Evolutionary conservation across 2,888 invertebrate genomes (phyloP).

Genomic region (Mythimna albipuncta): DNA sequence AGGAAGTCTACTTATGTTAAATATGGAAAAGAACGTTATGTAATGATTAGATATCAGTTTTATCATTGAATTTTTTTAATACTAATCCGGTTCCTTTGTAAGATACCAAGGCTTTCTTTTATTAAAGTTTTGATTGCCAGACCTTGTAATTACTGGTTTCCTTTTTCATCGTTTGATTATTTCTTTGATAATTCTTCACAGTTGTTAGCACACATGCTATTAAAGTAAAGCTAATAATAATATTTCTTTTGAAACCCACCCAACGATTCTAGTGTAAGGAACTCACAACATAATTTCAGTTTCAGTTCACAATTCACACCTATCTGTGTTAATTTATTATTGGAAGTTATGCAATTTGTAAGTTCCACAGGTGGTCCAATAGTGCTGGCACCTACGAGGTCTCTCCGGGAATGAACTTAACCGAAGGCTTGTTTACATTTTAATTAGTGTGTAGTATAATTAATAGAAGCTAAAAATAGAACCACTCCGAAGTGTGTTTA

Average conservation of each 20-base stretch:
- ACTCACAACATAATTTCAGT: slow-evolving; percentile 1
- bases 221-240: neutral
- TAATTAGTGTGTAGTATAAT: slow-evolving; percentile 26
- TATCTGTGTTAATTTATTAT: slow-evolving; percentile 13
- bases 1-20: neutral
- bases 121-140: slow-evolving; percentile 18
- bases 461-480: slow-evolving; percentile 23
- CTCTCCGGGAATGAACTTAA: slow-evolving; percentile 31
- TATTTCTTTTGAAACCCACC: neutral
- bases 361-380: slow-evolving; percentile 39
- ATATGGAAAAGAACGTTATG: neutral
- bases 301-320: slow-evolving; percentile 19
- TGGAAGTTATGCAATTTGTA: slow-evolving; percentile 25
- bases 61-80: neutral
- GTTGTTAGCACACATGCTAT: slow-evolving; percentile 2
- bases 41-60: neutral
- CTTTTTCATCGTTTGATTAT: slow-evolving; percentile 4
- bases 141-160: slow-evolving; percentile 23
- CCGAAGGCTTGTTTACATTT: slow-evolving; percentile 24
- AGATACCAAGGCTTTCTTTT: slow-evolving; percentile 40
- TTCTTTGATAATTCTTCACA: slow-evolving; percentile 15
- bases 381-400: slow-evolving; percentile 19
- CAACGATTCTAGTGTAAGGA: slow-evolving; percentile 6
- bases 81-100: slow-evolving; percentile 20
- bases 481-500: slow-evolving; percentile 1